Evolutionary conservation across 2,797 vertebrate genomes (phyloP).

Genomic region (Trichosurus vulpecula): DNA sequence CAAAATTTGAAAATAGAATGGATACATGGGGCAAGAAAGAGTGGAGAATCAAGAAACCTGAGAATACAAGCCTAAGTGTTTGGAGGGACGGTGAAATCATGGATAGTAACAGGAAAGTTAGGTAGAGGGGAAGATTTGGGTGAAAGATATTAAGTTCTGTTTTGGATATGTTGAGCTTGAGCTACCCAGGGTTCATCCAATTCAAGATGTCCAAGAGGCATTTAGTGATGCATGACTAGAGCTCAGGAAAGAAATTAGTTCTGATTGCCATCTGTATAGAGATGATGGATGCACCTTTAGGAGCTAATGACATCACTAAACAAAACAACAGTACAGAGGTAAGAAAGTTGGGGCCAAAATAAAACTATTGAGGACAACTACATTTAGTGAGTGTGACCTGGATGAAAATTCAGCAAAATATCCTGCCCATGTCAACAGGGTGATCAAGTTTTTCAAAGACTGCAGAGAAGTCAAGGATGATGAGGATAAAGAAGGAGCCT

Average conservation of each 20-base stretch:
- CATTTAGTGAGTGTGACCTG: background rate
- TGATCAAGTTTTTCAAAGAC: background rate
- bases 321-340: background rate
- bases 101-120: background rate
- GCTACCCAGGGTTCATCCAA: background rate
- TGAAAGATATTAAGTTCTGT: background rate
- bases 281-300: background rate
- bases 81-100: background rate
- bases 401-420: background rate
- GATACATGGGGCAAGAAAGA: background rate
- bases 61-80: background rate
- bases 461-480: background rate
- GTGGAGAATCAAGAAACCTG: background rate
- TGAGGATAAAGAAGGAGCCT: background rate
- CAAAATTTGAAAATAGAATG: background rate
- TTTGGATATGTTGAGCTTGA: background rate
- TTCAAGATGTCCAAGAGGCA: background rate
- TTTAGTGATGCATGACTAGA: background rate
- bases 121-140: background rate
- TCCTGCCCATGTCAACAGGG: background rate
- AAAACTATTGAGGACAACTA: background rate
- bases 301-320: background rate
- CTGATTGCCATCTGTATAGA: background rate
- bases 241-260: background rate
- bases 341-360: background rate